Evolutionary conservation across 2,888 invertebrate species (phyloP), one percentile per base, ranked within the genome.

Genomic region (Habrosyne pyritoides): DNA sequence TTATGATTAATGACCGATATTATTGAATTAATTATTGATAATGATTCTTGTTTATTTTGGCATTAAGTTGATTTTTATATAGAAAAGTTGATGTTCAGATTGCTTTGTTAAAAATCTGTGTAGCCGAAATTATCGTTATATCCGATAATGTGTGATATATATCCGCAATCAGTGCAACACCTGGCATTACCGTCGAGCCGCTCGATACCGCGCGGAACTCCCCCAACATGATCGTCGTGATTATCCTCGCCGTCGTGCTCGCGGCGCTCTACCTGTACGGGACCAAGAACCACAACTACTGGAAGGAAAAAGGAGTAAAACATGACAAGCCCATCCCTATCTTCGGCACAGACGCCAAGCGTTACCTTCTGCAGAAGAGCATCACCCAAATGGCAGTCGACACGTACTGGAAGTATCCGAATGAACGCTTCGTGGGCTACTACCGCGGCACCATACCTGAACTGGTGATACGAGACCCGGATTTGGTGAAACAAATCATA

Each of bases 381-480:
- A 58, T 79, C 12, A 69, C 81, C 1, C 67, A 86, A 57, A 60
- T 70, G 10, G 56, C 71, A 2, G 75, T 69, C 0, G 83, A 85
- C n/a, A 60, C 69, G 10, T 87, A 87, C 63, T 75, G 77, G 72
- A 80, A 76, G 56, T 86, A 79, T 57, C 86, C 87, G 0, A 64
- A 71, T 0, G 85, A 86, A 57, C 73, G 73, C 28, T 73, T 81
- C 10, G 84, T 88, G 0, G 88, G 87, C 2, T 79, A 74, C 59
- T 87, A 71, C 61, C 73, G 85, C 5, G 78, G 74, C 1, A 62
- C 60, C 10, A 64, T 56, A 1, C 84, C 84, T 1, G 80, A 81
- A 59, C 70, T 87, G 10, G 66, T 87, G 10, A 67, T 87, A 12
- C 73, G 86, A 7, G 87, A 87, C 52, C 86, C 86, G 0, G 80